Evolutionary conservation across 2,113 vertebrate genomes (phyloP).

Genomic region (Mohoua ochrocephala): DNA sequence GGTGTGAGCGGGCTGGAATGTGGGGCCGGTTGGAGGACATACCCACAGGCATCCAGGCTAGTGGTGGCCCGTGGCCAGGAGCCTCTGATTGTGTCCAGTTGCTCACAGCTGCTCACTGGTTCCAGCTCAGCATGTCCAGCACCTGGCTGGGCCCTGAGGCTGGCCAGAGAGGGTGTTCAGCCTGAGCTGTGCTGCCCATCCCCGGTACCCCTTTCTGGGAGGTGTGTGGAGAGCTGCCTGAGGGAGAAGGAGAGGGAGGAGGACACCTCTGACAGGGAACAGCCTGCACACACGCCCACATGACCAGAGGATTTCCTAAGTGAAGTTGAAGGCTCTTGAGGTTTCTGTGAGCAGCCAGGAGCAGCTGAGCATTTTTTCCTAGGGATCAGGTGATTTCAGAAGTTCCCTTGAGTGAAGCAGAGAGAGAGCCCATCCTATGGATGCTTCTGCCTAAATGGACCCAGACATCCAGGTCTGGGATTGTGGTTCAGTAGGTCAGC

Average conservation of each 20-base stretch:
- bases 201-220: neutral
- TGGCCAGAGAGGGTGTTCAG: neutral
- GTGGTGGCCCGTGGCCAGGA: neutral
- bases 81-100: neutral
- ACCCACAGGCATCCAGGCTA: neutral
- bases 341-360: neutral
- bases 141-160: neutral
- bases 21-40: rapidly evolving
- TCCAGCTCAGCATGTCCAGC: neutral
- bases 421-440: neutral
- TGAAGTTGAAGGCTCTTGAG: neutral
- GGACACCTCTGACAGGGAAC: neutral
- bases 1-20: neutral
- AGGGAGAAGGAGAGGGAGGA: neutral
- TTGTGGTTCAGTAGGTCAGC: neutral
- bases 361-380: neutral
- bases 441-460: neutral
- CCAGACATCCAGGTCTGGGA: no score
- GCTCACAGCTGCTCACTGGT: neutral
- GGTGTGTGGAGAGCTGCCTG: neutral
- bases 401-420: neutral
- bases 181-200: neutral
- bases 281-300: rapidly evolving
- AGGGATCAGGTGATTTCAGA: neutral
- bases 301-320: neutral